phyloP scores from a whole-genome alignment of 2,888 invertebrate species.

The Glyphotaelius pellucidus region DNA sequence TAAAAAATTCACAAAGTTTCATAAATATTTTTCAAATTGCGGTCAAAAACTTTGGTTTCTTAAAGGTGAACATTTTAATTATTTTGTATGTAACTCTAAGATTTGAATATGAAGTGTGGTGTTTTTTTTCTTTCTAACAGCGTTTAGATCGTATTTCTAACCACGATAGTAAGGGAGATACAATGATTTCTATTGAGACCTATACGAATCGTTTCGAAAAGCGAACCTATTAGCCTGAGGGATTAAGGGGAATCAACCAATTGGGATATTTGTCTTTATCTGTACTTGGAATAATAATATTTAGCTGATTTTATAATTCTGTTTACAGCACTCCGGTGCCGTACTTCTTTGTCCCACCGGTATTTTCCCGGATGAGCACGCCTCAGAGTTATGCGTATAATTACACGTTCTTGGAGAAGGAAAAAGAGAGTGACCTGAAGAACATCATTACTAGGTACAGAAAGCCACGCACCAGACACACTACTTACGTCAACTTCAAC shows the following conservation, averaged over 20 bases:
- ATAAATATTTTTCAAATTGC: too few relatives aligned
- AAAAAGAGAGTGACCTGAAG: slow-evolving; percentile 70
- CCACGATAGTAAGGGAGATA: too few relatives aligned
- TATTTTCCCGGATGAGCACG: slow-evolving; percentile 87
- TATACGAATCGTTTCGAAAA: too few relatives aligned
- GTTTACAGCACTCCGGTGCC: slow-evolving; percentile 65
- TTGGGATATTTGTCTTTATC: not conserved
- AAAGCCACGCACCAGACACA: slow-evolving; percentile 77
- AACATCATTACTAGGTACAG: slow-evolving; percentile 75
- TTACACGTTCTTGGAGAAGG: slow-evolving; percentile 70
- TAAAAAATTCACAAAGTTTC: too few relatives aligned
- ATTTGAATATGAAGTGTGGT: too few relatives aligned
- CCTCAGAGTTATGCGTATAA: slow-evolving; percentile 73
- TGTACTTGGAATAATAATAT: not conserved
- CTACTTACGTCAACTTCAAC: slow-evolving; percentile 81
- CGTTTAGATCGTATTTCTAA: too few relatives aligned
- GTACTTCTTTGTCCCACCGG: slow-evolving; percentile 85
- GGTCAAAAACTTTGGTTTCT: too few relatives aligned
- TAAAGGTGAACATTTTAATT: too few relatives aligned
- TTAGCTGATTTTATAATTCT: not conserved
- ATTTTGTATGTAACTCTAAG: too few relatives aligned
- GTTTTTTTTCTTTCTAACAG: too few relatives aligned
- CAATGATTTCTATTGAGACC: too few relatives aligned
- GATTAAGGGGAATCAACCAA: not conserved
- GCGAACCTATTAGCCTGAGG: too few relatives aligned